Evolutionary conservation across 2,797 vertebrate species (phyloP).

Genomic region (Rhadinocentrus ornatus): DNA sequence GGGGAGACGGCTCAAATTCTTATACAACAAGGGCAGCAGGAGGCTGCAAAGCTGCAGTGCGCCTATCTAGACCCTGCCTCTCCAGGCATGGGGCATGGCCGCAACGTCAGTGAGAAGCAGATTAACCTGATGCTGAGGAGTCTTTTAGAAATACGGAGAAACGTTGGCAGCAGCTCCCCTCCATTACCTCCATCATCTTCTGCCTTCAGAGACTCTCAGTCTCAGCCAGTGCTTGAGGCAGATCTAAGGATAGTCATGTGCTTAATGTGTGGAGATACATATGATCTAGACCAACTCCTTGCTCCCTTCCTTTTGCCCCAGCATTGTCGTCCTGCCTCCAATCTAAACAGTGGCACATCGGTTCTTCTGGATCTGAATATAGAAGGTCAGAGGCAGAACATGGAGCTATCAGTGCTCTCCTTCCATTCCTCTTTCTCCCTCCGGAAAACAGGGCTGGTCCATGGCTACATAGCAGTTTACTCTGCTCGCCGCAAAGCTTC

Average conservation of each 20-base stretch:
- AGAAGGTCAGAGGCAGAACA: conserved; percentile 86
- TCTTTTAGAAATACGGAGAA: conserved; percentile 89
- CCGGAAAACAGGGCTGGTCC: conserved; percentile 92
- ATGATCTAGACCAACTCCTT: conserved; percentile 90
- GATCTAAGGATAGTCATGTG: conserved; percentile 94
- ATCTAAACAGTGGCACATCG: conserved; percentile 83
- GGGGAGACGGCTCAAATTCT: conserved; percentile 94
- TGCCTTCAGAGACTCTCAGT: conserved; percentile 86
- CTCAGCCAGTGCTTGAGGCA: conserved; percentile 81
- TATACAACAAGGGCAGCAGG: conserved; percentile 92
- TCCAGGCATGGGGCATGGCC: conserved; percentile 91
- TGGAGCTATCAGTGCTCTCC: conserved; percentile 91
- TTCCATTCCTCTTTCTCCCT: conserved; percentile 94
- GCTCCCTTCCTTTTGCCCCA: conserved; percentile 89
- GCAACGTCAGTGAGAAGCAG: conserved; percentile 93
- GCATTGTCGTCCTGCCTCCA: conserved; percentile 86
- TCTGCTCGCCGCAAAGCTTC: conserved; percentile 92
- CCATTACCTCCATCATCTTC: conserved; percentile 79
- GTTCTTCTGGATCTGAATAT: conserved; percentile 88
- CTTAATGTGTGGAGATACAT: conserved; percentile 95
- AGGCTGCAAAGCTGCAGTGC: conserved; percentile 91
- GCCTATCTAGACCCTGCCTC: conserved; percentile 91
- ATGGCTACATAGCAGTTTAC: conserved; percentile 94
- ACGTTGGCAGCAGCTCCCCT: conserved; percentile 84
- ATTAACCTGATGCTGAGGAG: conserved; percentile 91